These are phyloP conservation scores for Sprattus sprattus DNA, from an alignment of 2,113 vertebrate genomes.

Conservation along the genomic window DNA sequence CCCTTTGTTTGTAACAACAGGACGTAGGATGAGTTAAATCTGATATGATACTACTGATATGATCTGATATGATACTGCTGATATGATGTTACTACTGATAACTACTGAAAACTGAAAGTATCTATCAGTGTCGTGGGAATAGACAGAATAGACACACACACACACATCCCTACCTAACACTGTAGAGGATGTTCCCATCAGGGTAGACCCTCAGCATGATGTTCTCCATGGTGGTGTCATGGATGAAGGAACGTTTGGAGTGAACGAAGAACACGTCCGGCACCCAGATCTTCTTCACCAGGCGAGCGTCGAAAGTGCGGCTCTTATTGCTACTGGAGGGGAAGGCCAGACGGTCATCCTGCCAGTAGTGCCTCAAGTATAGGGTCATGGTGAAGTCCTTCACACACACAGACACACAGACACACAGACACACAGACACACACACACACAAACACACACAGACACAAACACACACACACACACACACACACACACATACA, in stretches of 20 bases:
- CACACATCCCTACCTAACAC: slow-evolving; percentile 72
- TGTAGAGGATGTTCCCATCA: slow-evolving; percentile 87
- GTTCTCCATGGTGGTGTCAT: slow-evolving; percentile 88
- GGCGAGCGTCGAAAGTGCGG: slow-evolving; percentile 85
- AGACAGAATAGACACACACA: neutral
- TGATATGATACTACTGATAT: neutral
- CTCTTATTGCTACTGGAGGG: slow-evolving; percentile 88
- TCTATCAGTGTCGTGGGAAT: too few relatives aligned
- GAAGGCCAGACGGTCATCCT: slow-evolving; percentile 89
- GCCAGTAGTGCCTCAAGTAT: slow-evolving; percentile 93
- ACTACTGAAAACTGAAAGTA: neutral
- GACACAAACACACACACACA: neutral
- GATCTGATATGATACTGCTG: neutral
- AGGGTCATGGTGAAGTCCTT: slow-evolving; percentile 95
- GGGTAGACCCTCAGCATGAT: slow-evolving; percentile 85
- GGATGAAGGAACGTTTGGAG: slow-evolving; percentile 90
- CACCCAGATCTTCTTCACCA: slow-evolving; percentile 92
- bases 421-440: neutral
- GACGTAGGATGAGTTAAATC: too few relatives aligned
- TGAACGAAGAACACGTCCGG: slow-evolving; percentile 91
- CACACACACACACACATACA: neutral
- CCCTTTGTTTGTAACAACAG: too few relatives aligned
- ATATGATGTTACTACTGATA: too few relatives aligned
- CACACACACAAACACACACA: neutral
- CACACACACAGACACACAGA: slow-evolving; percentile 29